Conservation (phyloP, 2,113 vertebrate species). For the Cebus imitator region DNA sequence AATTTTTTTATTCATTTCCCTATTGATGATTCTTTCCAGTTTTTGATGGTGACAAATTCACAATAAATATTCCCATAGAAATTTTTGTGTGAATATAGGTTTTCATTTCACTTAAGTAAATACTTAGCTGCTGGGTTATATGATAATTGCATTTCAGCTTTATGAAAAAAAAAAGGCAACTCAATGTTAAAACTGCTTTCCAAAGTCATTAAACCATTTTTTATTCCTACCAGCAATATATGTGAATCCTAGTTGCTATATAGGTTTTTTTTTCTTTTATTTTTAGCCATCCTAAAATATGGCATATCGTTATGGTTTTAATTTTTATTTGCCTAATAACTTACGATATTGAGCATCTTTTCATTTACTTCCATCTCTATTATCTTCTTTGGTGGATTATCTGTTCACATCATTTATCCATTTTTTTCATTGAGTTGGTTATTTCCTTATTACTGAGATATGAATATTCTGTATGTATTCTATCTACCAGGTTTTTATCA, state of each 20-base stretch:
- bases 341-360: neutral
- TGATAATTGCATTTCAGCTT: neutral
- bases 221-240: neutral
- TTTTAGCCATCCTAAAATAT: neutral
- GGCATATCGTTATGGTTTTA: neutral
- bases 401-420: neutral
- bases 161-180: neutral
- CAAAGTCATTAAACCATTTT: neutral
- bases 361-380: neutral
- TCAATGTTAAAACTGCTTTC: neutral
- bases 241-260: neutral
- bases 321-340: neutral
- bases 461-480: neutral
- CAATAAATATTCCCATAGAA: neutral
- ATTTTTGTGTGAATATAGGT: neutral
- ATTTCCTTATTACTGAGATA: neutral
- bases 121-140: neutral
- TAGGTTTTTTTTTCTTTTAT: neutral
- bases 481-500: neutral
- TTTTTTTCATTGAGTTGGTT: neutral
- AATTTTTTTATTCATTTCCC: neutral
- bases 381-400: neutral
- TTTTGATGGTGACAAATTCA: neutral
- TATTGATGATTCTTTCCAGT: neutral
- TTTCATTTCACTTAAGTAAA: neutral